Conservation (phyloP, 2,888 invertebrate species). For the Drosophila flavopinicola region DNA sequence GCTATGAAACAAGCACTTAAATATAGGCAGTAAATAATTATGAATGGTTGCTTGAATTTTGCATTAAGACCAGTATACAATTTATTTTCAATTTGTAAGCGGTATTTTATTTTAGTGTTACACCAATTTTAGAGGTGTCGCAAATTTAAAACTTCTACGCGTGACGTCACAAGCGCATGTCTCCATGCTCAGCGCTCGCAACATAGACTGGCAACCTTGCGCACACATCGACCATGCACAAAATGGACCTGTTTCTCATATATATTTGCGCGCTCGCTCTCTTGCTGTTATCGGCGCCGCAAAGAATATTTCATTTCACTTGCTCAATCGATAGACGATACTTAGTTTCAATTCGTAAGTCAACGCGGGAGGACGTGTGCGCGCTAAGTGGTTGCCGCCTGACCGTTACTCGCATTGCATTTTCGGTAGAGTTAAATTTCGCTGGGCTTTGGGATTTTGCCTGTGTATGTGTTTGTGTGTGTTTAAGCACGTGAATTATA, state of each 20-base stretch:
- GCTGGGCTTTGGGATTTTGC: slow-evolving; percentile 46
- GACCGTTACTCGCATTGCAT: slow-evolving; percentile 54
- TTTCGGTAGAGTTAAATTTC: slow-evolving; percentile 62
- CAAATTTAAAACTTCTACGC: neutral
- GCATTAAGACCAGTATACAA: too few species aligned
- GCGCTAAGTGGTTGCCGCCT: slow-evolving; percentile 20
- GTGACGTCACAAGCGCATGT: slow-evolving; percentile 26
- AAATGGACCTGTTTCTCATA: slow-evolving; percentile 55
- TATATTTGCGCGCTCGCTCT: slow-evolving; percentile 10
- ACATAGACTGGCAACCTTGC: slow-evolving; percentile 3
- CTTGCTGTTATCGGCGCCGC: slow-evolving; percentile 42
- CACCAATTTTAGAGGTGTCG: neutral
- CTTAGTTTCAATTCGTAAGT: slow-evolving; percentile 48
- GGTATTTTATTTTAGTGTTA: too few species aligned
- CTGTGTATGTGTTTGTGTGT: slow-evolving; percentile 12
- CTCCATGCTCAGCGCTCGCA: neutral
- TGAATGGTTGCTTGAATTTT: too few species aligned
- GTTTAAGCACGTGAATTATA: slow-evolving; percentile 67
- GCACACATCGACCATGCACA: neutral
- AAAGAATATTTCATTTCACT: slow-evolving; percentile 55
- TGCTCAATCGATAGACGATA: slow-evolving; percentile 61
- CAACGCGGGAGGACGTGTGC: slow-evolving; percentile 48
- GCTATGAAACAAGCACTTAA: neutral
- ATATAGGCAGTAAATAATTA: too few species aligned
- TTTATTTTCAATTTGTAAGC: too few species aligned